phyloP scores from a whole-genome alignment of 2,888 invertebrate genomes.

The Asteroscopus sphinx region DNA sequence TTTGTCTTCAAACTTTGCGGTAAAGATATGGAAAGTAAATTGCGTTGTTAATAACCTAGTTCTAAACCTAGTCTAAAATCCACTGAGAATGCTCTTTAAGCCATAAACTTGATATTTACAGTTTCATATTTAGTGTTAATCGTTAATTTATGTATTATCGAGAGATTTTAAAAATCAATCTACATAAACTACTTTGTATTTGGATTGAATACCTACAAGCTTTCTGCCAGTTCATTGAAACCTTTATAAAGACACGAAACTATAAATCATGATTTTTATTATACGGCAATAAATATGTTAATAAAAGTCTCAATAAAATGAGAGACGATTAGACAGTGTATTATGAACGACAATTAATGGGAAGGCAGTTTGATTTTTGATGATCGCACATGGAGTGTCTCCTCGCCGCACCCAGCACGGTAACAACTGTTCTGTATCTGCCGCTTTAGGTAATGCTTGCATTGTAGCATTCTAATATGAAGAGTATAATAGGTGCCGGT shows the following conservation, averaged over 20 bases:
- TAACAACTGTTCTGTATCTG: neutral
- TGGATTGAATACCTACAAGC: conserved; percentile 33
- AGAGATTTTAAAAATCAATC: conserved; percentile 45
- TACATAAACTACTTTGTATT: conserved; percentile 30
- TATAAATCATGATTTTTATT: conserved; percentile 50
- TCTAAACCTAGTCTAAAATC: neutral
- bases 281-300: conserved; percentile 38
- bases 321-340: conserved; percentile 29
- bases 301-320: conserved; percentile 40
- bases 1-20: too few species aligned
- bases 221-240: conserved; percentile 32
- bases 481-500: too few species aligned
- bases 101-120: conserved; percentile 21
- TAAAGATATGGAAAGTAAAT: too few species aligned
- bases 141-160: conserved; percentile 31
- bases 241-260: conserved; percentile 30
- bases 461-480: too few species aligned
- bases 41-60: too few species aligned
- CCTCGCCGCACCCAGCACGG: conserved; percentile 6
- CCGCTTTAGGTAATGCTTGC: too few species aligned
- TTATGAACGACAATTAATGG: conserved; percentile 37
- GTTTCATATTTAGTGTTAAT: conserved; percentile 28
- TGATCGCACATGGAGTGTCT: conserved; percentile 1
- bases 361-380: conserved; percentile 18
- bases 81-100: neutral